Conservation (phyloP, 1,140 invertebrate species). For the Pseudomyrmex cubaensis region DNA sequence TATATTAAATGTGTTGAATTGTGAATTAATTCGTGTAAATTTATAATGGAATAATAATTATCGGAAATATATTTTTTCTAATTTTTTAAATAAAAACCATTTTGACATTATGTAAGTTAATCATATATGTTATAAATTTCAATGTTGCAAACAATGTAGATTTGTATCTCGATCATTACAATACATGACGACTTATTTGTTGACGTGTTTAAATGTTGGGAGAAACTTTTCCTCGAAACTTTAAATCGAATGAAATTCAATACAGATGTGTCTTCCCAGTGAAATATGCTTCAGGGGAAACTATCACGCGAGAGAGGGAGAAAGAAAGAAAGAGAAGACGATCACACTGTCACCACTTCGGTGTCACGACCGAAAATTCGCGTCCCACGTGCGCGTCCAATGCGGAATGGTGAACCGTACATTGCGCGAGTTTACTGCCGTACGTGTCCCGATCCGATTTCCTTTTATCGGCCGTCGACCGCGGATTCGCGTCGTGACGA, state of each 20-base stretch:
- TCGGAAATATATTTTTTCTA: not conserved
- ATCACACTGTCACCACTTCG: conserved; percentile 35
- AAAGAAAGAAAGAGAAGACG: conserved; percentile 6
- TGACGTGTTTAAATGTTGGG: not conserved
- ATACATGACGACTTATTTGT: not conserved
- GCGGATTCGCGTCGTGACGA: conserved; percentile 47
- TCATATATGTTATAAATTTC: not conserved
- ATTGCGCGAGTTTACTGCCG: conserved; percentile 43
- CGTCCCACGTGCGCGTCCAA: conserved; percentile 13
- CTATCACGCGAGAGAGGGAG: not conserved
- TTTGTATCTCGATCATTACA: not conserved
- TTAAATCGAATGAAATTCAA: not conserved
- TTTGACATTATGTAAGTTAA: not conserved
- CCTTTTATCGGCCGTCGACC: conserved; percentile 45
- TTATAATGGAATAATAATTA: not conserved
- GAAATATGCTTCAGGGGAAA: not conserved
- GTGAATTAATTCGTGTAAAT: no score
- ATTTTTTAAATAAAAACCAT: not conserved
- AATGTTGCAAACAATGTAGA: not conserved
- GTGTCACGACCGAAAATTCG: conserved; percentile 39
- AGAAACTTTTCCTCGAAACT: not conserved
- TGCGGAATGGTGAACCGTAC: conserved; percentile 26
- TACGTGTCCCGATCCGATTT: conserved; percentile 62
- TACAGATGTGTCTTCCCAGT: not conserved
- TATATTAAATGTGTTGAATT: no score